Conservation (phyloP, 1,140 invertebrate genomes). For the Oncopodura yosiiana region DNA sequence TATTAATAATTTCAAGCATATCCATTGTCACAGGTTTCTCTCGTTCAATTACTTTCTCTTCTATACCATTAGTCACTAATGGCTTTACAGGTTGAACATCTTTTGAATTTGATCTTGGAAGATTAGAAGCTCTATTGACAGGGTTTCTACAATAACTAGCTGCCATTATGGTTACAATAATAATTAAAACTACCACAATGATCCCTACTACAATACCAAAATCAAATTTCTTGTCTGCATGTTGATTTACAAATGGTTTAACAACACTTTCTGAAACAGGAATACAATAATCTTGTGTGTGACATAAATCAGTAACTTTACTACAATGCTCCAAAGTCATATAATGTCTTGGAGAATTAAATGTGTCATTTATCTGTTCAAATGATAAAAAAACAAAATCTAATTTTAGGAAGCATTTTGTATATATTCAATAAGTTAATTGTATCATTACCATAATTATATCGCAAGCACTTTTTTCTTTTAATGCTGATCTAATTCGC, state of each 20-base stretch:
- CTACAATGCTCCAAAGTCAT: constrained; percentile 16
- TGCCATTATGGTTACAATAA: constrained; percentile 11
- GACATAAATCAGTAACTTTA: neutral
- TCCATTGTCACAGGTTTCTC: too few relatives aligned
- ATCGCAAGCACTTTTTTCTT: too few relatives aligned
- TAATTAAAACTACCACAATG: constrained; percentile 11
- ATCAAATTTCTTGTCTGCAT: constrained; percentile 9
- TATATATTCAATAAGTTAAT: too few relatives aligned
- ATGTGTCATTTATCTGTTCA: too few relatives aligned
- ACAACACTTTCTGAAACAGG: constrained; percentile 5
- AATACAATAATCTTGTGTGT: constrained; percentile 15
- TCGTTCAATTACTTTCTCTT: too few relatives aligned
- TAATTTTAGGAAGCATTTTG: too few relatives aligned
- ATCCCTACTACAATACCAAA: constrained; percentile 16
- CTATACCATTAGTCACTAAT: too few relatives aligned
- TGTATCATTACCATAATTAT: too few relatives aligned
- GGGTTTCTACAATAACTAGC: constrained; percentile 10
- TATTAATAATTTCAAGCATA: too few relatives aligned
- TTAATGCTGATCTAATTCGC: neutral
- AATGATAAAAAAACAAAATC: too few relatives aligned
- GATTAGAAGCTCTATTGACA: constrained; percentile 15
- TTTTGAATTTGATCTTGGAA: constrained; percentile 1
- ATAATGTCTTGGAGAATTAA: too few relatives aligned
- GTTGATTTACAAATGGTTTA: constrained; percentile 5
- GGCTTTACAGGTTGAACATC: too few relatives aligned